Conservation (phyloP, 2,888 invertebrate species). For the Caradrina kadenii region DNA sequence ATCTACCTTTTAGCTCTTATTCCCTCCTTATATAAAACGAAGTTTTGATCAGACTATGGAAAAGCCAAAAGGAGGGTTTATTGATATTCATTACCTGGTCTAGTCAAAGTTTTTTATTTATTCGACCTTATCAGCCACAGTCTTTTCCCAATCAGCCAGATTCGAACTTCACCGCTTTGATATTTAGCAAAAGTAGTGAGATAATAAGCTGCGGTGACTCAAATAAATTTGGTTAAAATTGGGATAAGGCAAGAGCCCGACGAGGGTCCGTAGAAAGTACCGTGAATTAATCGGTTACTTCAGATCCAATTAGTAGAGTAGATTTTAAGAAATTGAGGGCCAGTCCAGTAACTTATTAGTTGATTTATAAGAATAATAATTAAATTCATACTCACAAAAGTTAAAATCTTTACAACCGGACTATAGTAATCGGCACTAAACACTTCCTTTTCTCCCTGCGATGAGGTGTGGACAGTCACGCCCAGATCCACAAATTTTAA, state of each 20-base stretch:
- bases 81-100: background rate
- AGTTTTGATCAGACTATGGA: too few relatives aligned
- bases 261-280: too few relatives aligned
- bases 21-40: too few relatives aligned
- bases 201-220: background rate
- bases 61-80: background rate
- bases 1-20: too few relatives aligned
- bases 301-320: background rate
- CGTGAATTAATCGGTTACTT: too few relatives aligned
- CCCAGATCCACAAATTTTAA: constrained; percentile 93
- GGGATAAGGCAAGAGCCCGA: too few relatives aligned
- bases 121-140: constrained; percentile 16
- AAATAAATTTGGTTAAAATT: too few relatives aligned
- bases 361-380: constrained; percentile 7
- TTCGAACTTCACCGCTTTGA: background rate
- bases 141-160: constrained; percentile 12
- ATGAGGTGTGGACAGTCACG: constrained; percentile 90
- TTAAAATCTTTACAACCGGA: constrained; percentile 94
- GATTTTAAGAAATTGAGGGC: background rate
- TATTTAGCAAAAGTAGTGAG: background rate
- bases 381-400: constrained; percentile 93
- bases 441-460: constrained; percentile 86
- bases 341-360: background rate
- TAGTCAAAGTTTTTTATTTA: constrained; percentile 4
- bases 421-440: constrained; percentile 94